Evolutionary conservation across 2,888 invertebrate genomes (phyloP), one percentile per base, ranked within the genome.

Genomic region (Agrochola lota): DNA sequence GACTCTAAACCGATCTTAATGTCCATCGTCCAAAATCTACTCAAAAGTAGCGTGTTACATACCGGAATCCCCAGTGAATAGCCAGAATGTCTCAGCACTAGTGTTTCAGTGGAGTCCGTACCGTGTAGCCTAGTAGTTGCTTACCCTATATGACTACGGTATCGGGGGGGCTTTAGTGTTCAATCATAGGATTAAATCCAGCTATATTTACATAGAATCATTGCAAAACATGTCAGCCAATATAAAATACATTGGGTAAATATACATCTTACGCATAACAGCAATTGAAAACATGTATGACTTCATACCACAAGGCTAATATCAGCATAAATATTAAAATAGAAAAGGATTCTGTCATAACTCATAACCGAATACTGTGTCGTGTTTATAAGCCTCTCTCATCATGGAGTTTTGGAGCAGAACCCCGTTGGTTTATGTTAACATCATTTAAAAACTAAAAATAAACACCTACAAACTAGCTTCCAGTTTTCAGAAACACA

Each of bases 271-370:
- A 49, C 49, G 40, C 23, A 20, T 49, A 17, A 15, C 0, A 23
- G 49, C 26, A 40, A 40, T 40, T 59, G n/a, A 77, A 78, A 78
- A 66, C 30, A 66, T 40, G 8, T 5, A 60, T 62, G 78, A 68
- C 35, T 55, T 62, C 68, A 77, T 55, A 35, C 11, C 7, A 20
- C 46, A 78, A 78, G 55, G 46, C n/a, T 46, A 55, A 30, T 60
- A 52, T 20, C 11, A 40, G 23, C 2, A 26, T 59, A 26, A 9
- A 57, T 70, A 57, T 78, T 26, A 62, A 78, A 70, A 79, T 70
- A 79, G 63, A 70, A 79, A 46, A 11, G 2, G 20, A 49, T 11
- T 78, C 43, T 66, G 35, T 26, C 80, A 40, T 78, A 78, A 46
- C 62, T 35, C 79, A 35, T 68, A 79, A 40, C 71, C 26, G 20